Conservation (phyloP, 2,888 invertebrate genomes). For the Sesia apiformis region DNA sequence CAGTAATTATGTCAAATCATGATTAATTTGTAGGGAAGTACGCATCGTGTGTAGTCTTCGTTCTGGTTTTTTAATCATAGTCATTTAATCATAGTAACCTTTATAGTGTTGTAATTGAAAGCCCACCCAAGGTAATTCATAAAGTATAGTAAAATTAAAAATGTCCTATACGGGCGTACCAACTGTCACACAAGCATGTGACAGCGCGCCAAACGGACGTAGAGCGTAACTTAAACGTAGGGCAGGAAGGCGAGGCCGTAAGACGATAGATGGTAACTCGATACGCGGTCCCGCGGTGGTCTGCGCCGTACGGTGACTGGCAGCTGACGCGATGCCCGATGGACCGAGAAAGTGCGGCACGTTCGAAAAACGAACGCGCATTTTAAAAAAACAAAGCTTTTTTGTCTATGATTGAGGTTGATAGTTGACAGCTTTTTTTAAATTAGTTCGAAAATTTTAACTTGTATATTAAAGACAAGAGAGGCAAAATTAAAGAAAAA, state of each 20-base stretch:
- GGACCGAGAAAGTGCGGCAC: conserved; percentile 70
- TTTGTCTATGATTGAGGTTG: conserved; percentile 27
- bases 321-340: conserved; percentile 70
- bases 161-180: conserved; percentile 25
- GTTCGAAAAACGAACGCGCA: conserved; percentile 46
- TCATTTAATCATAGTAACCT: too few relatives aligned
- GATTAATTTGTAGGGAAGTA: too few relatives aligned
- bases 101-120: too few relatives aligned
- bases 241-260: conserved; percentile 62
- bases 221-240: conserved; percentile 67
- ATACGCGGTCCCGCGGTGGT: conserved; percentile 61
- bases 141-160: too few relatives aligned
- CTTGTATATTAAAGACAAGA: too few relatives aligned
- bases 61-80: too few relatives aligned
- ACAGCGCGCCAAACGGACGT: conserved; percentile 58
- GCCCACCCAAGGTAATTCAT: too few relatives aligned
- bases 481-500: too few relatives aligned
- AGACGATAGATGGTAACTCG: conserved; percentile 68
- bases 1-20: too few relatives aligned
- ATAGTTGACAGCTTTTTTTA: conserved; percentile 15
- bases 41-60: too few relatives aligned
- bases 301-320: conserved; percentile 56
- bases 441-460: neutral
- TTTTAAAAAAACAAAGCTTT: conserved; percentile 10
- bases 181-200: conserved; percentile 58